phyloP scores from a whole-genome alignment of 2,888 invertebrate genomes.

The Eupithecia subfuscata region DNA sequence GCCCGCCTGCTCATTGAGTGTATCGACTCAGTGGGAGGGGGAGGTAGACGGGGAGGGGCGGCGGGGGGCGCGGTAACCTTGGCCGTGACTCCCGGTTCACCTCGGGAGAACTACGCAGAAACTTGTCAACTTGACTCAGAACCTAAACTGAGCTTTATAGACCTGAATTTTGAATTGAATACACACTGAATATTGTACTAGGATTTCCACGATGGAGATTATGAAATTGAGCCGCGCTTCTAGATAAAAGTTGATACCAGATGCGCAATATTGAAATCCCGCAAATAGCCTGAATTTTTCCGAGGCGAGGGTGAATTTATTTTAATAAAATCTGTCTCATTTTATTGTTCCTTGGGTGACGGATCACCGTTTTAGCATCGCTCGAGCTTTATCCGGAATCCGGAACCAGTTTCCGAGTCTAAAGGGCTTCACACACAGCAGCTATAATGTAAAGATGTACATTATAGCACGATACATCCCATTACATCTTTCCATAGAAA shows the following conservation, averaged over 20 bases:
- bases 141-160: constrained; percentile 5
- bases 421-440: too few species aligned
- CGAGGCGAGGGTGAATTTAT: constrained; percentile 29
- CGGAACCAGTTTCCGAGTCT: neutral
- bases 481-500: too few species aligned
- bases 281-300: constrained; percentile 31
- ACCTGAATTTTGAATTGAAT: constrained; percentile 6
- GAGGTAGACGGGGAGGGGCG: constrained; percentile 40
- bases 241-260: constrained; percentile 4
- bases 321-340: constrained; percentile 30
- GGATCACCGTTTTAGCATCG: constrained; percentile 12
- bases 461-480: too few species aligned
- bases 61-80: constrained; percentile 71
- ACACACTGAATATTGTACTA: constrained; percentile 1
- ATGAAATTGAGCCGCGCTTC: neutral
- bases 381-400: constrained; percentile 12
- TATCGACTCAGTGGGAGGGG: constrained; percentile 57
- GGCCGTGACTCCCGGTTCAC: constrained; percentile 76
- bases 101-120: constrained; percentile 44
- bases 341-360: constrained; percentile 15
- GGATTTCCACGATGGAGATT: neutral
- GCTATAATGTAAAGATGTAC: too few species aligned
- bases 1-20: constrained; percentile 60
- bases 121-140: constrained; percentile 31
- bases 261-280: constrained; percentile 24